Evolutionary conservation across 1,140 invertebrate species (phyloP).

Genomic region (Phymastichus coffea): DNA sequence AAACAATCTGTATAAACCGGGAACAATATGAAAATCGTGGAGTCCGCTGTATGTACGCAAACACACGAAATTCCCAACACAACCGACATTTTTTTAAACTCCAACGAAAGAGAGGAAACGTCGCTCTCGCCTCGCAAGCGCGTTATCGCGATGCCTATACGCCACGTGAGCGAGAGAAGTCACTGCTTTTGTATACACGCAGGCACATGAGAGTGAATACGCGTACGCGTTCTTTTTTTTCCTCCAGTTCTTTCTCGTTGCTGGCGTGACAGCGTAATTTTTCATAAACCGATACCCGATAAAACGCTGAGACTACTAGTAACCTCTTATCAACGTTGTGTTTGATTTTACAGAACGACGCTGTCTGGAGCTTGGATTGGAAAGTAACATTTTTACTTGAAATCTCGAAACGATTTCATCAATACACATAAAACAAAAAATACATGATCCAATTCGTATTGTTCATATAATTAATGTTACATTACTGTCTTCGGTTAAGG

Average conservation of each 20-base stretch:
- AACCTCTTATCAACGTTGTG: not conserved
- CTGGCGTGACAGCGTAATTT: not conserved
- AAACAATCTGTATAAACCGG: too few species aligned
- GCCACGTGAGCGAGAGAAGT: not conserved
- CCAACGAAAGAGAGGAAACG: not conserved
- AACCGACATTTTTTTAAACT: not conserved
- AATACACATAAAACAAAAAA: too few species aligned
- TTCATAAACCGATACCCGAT: not conserved
- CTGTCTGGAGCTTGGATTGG: too few species aligned
- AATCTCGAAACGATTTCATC: too few species aligned
- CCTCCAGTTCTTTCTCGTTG: not conserved
- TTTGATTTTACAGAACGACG: too few species aligned
- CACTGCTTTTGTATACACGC: not conserved
- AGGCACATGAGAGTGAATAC: too few species aligned
- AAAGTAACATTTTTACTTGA: too few species aligned
- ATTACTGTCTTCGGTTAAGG: too few species aligned
- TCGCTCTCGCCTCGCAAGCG: not conserved
- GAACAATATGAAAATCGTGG: too few species aligned
- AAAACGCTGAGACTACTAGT: not conserved
- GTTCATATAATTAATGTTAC: too few species aligned
- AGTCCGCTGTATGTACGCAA: too few species aligned
- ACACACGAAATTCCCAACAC: not conserved
- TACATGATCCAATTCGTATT: too few species aligned
- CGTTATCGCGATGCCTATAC: not conserved
- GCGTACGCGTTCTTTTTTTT: not conserved